These are phyloP conservation scores for Ctenoplectra terminalis DNA, from an alignment of 1,140 invertebrate species.

Conservation along the genomic window DNA sequence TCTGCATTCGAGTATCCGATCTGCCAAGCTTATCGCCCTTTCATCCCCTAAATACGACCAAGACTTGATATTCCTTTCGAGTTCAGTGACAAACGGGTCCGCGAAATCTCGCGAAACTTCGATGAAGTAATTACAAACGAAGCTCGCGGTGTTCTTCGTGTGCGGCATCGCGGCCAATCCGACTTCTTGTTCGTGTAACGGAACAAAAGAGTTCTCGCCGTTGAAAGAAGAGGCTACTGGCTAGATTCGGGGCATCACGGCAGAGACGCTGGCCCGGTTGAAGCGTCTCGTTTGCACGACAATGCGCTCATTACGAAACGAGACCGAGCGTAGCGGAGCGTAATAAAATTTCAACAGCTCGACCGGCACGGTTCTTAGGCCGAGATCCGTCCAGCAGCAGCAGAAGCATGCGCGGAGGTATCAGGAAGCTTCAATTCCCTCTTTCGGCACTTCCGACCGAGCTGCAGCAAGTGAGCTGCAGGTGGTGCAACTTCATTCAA, in stretches of 20 bases:
- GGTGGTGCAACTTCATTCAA: constrained; percentile 69
- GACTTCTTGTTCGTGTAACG: background rate
- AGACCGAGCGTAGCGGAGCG: constrained; percentile 35
- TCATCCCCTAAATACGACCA: no score
- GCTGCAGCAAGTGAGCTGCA: background rate
- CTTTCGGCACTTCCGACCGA: constrained; percentile 57
- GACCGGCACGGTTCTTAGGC: constrained; percentile 33
- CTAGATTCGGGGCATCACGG: background rate
- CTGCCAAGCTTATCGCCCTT: background rate
- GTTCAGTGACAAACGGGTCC: background rate
- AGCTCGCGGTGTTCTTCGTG: background rate
- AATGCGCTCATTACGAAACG: constrained; percentile 63
- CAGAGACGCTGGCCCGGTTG: background rate
- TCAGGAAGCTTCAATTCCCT: constrained; percentile 66
- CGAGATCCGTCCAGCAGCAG: constrained; percentile 14
- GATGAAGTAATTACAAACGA: constrained; percentile 17
- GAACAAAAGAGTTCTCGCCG: constrained; percentile 29
- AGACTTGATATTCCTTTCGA: background rate
- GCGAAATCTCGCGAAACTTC: constrained; percentile 9
- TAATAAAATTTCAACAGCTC: constrained; percentile 58
- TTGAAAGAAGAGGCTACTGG: background rate
- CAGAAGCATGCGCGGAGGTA: constrained; percentile 42
- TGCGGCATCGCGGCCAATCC: background rate
- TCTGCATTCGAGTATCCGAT: background rate
- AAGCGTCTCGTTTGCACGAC: constrained; percentile 63